Evolutionary conservation across 2,888 invertebrate genomes (phyloP), one percentile per base, ranked within the genome.

Genomic region (Nomada lathburiana): DNA sequence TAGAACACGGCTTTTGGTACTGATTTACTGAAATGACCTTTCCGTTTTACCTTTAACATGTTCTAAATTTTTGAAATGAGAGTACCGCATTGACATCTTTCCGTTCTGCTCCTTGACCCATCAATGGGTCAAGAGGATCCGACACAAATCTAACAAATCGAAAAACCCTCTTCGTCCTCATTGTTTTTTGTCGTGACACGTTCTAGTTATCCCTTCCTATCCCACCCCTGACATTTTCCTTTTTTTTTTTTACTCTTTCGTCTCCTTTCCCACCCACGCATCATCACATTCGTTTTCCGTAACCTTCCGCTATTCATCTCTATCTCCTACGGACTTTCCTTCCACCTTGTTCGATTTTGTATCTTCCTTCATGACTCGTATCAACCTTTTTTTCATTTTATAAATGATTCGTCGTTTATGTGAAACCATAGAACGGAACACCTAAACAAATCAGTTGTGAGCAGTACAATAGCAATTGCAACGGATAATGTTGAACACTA

Each of bases 91-190:
- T 44, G 82, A 59, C 77, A 82, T 47, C 83, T 69, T 79, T 76
- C 50, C 44, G 60, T 59, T 70, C 55, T 26, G 69, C 68, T 73
- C 60, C 75, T 82, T 69, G 79, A 84, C 75, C 79, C 70, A 70
- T 65, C 79, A 72, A 83, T 70, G 73, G 83, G 83, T 84, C 83
- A 84, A 84, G 83, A 62, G 70, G 65, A 72, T 26, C 44, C 83
- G 70, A 79, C 83, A 79, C 60, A 57, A 84, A 71, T 83, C 69
- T 79, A 79, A 83, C 79, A 84, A 79, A 83, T 84, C 83, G 83
- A 76, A 84, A 83, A 83, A 72, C 72, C 79, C 72, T 76, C 79
- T 76, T 70, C 75, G 64, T 73, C 62, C 69, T 72, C 72, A 76
- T 62, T 65, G 62, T 72, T 83, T 83, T 79, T 70, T 60, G 59